Percentiles rank a stretch among this genome's conserved stretches.
Conservation (phyloP, 2,888 invertebrate genomes). For the Dicroscelio sp. region DNA sequence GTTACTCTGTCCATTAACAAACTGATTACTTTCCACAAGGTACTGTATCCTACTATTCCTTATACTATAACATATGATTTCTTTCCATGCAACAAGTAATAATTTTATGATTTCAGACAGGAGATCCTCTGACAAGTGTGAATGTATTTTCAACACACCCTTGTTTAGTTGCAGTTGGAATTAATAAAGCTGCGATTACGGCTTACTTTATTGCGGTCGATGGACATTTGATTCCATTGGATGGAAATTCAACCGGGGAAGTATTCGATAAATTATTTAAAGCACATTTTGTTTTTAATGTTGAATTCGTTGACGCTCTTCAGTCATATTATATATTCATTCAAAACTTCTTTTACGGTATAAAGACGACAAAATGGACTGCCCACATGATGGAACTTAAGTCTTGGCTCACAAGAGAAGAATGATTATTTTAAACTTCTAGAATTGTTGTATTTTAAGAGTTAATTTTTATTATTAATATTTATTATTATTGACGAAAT, state of each 20-base stretch:
- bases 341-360: slow-evolving; percentile 69
- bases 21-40: no score
- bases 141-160: slow-evolving; percentile 30
- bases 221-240: slow-evolving; percentile 62
- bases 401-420: slow-evolving; percentile 63
- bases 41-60: no score
- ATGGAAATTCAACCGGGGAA: slow-evolving; percentile 31
- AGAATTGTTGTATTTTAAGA: neutral
- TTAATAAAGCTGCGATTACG: slow-evolving; percentile 61
- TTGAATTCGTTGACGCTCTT: slow-evolving; percentile 51
- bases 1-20: no score
- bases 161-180: slow-evolving; percentile 72
- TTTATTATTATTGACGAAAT: neutral
- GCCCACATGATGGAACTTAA: slow-evolving; percentile 76
- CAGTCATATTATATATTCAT: slow-evolving; percentile 68
- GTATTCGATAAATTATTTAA: slow-evolving; percentile 79
- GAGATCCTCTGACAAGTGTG: slow-evolving; percentile 36
- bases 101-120: slow-evolving; percentile 45
- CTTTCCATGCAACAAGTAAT: no score
- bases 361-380: slow-evolving; percentile 40
- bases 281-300: slow-evolving; percentile 68
- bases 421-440: slow-evolving; percentile 25
- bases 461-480: neutral
- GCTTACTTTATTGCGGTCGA: slow-evolving; percentile 56
- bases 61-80: no score